Base-by-base conservation (phyloP, 2,797 vertebrate genomes). In the Pseudomugil tenellus region DNA sequence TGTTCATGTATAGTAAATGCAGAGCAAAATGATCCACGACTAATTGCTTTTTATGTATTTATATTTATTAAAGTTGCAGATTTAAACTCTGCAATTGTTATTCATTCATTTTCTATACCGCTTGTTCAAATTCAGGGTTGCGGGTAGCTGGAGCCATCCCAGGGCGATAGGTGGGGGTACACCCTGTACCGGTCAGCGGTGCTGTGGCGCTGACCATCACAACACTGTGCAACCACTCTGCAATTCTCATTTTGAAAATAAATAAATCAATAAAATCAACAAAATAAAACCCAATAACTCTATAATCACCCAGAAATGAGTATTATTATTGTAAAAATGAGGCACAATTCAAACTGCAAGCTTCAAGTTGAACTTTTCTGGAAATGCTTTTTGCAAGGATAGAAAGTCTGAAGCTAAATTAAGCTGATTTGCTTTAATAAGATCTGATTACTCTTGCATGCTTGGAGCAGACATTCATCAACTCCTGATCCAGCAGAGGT, bases 401-500 rank as follows among this genome's bases (percentile, higher is more conserved):
- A 23, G 21, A 51, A 51, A 25, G 11, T 25, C 48, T 25, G 49
- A 16, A 3, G 25, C 52, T 29, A 32, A 63, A 58, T 25, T 17
- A 49, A 13, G 4, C 2, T 43, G 16, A 17, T 43, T 8, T 43
- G 41, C 41, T n/a, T 43, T 43, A 43, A 43, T 43, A 43, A 23
- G 21, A 16, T 70, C 39, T 55, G 25, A 43, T 17, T 14, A 71
- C n/a, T 52, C 17, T 65, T 49, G 62, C 28, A 56, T 56, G n/a
- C 23, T 34, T 70, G 72, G 58, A 65, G 37, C 21, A 34, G 58
- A 52, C 29, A 13, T 58, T 17, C 63, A 23, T 12, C 26, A 56
- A 4, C 4, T 70, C 62, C 69, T 61, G 26, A 63, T 57, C 29
- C 63, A 17, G 41, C 52, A 65, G 68, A 77, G 66, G 75, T 76